Evolutionary conservation across 1,140 invertebrate genomes (phyloP).

Genomic region (Diorhabda sublineata): DNA sequence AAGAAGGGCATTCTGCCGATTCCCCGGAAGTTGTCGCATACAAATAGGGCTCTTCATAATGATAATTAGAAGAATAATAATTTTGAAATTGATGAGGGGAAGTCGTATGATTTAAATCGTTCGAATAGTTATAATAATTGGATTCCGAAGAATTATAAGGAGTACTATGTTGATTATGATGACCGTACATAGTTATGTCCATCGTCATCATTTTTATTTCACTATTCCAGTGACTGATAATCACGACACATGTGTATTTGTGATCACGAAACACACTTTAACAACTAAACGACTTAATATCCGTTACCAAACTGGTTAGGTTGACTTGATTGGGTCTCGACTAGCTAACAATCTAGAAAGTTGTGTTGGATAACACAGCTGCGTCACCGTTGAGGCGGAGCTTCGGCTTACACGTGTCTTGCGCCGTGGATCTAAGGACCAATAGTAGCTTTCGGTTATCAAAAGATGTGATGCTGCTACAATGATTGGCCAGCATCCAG

Average conservation of each 20-base stretch:
- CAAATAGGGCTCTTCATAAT: conserved; percentile 40
- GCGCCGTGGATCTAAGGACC: conserved; percentile 33
- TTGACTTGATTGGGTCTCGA: not conserved
- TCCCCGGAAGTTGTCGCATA: conserved; percentile 30
- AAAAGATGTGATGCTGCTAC: conserved; percentile 36
- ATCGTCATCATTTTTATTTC: conserved; percentile 59
- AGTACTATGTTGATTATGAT: conserved; percentile 45
- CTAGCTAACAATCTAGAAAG: conserved; percentile 2
- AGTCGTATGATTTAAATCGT: conserved; percentile 21
- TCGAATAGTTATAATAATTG: conserved; percentile 51
- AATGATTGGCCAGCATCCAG: conserved; percentile 43
- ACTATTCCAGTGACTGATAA: conserved; percentile 1
- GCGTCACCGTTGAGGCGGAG: conserved; percentile 24
- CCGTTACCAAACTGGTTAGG: conserved; percentile 11
- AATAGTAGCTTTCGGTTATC: conserved; percentile 27
- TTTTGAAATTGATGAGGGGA: conserved; percentile 37
- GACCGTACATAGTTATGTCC: conserved; percentile 66
- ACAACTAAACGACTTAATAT: conserved; percentile 7
- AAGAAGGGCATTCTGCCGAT: conserved; percentile 40
- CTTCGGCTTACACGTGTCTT: conserved; percentile 28
- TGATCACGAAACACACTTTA: conserved; percentile 17
- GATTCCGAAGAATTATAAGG: conserved; percentile 45
- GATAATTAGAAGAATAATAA: conserved; percentile 48
- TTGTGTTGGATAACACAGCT: conserved; percentile 6
- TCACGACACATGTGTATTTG: conserved; percentile 17